Conservation (phyloP, 2,888 invertebrate genomes). For the Diplazon laetatorius region DNA sequence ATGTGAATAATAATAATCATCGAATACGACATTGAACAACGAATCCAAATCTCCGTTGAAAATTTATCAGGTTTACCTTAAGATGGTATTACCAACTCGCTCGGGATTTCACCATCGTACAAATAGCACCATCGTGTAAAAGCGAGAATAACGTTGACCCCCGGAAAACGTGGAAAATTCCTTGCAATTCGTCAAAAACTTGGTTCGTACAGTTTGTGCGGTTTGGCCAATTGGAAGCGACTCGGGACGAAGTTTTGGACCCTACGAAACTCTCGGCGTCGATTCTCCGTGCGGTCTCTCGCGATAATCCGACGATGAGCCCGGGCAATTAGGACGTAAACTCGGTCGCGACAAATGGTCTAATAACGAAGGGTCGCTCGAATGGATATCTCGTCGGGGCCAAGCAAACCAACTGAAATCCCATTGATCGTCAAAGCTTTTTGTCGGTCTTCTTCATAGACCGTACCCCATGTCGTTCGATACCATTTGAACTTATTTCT, state of each 20-base stretch:
- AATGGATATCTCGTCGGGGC: conserved; percentile 29
- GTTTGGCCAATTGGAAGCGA: neutral
- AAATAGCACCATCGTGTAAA: no score
- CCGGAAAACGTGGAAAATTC: conserved; percentile 11
- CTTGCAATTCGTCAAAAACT: neutral
- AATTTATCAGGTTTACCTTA: no score
- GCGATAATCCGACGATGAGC: conserved; percentile 67
- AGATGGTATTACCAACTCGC: no score
- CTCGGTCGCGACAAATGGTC: conserved; percentile 59
- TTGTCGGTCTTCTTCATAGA: neutral
- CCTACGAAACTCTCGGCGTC: conserved; percentile 27
- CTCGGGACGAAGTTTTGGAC: conserved; percentile 13
- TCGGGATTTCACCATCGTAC: no score
- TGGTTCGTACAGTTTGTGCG: neutral
- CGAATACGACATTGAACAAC: no score
- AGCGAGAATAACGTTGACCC: neutral
- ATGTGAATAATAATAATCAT: no score
- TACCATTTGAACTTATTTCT: neutral
- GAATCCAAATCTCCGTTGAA: no score
- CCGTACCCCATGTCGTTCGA: neutral
- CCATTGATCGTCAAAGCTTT: neutral
- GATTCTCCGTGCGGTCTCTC: conserved; percentile 50
- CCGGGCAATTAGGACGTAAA: conserved; percentile 65
- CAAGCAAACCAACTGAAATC: conserved; percentile 14
- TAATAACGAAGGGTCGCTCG: conserved; percentile 64